Base-by-base conservation (phyloP, 2,113 vertebrate species). In the Leptodactylus fuscus region DNA sequence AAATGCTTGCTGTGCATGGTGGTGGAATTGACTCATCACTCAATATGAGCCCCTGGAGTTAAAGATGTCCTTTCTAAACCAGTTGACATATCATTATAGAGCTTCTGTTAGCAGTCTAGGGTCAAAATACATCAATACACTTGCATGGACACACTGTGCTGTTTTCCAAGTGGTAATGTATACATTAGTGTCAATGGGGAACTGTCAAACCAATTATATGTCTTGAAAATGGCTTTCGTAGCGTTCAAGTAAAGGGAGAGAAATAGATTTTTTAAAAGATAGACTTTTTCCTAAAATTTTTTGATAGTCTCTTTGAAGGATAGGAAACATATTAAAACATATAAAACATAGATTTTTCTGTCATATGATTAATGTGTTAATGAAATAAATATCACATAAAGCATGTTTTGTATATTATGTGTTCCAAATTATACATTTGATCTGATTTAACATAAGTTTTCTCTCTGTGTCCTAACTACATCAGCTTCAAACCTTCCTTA, bases 61-160 rank as follows among this genome's bases (percentile, higher is more conserved):
- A 85, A 85, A 85, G 65, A 85, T 80, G 83, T 85, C 76, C 83
- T 85, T 85, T 85, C 83, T 71, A 80, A 85, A 85, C 62, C 44
- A 41, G 75, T 80, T 85, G 83, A 70, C 83, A 85, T 85, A 85
- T 80, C 65, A 76, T 80, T 67, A 85, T 32, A 71, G 34, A 80
- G 48, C 60, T 48, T 58, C 65, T 46, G 83, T 77, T 34, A 71
- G 75, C 32, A 71, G 76, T 58, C 62, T 71, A 46, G 83, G 83
- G 76, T 85, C 83, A 85, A 71, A 85, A 80, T 85, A 80, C 62
- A 71, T 85, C 83, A 80, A 85, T 85, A 85, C 65, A 67, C 49
- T 46, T 85, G 62, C 48, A 80, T 80, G 83, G 65, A 85, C 83
- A 85, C 36, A 80, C 16, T 71, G 34, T 18, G 36, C 75, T 71